Evolutionary conservation across 2,113 vertebrate genomes (phyloP).

Genomic region (Mesembrinibis cayennensis): DNA sequence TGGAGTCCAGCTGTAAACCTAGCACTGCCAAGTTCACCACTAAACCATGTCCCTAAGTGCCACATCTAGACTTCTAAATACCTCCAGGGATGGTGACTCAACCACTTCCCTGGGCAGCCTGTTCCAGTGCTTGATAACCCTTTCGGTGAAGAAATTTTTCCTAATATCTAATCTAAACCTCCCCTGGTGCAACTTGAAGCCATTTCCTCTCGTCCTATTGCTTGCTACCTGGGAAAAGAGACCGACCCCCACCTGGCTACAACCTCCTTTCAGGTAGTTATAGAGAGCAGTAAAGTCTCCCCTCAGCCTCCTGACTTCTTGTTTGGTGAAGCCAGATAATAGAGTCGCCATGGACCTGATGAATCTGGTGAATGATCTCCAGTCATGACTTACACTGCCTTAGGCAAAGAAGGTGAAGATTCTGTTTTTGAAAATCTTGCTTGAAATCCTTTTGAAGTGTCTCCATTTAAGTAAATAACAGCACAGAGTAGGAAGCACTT

Average conservation of each 20-base stretch:
- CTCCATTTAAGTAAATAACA: neutral
- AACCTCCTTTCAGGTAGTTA: neutral
- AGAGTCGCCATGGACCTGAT: neutral
- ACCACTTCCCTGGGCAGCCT: neutral
- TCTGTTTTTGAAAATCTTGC: neutral
- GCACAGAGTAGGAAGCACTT: neutral
- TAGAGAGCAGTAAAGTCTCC: neutral
- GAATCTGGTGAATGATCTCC: neutral
- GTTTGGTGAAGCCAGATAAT: neutral
- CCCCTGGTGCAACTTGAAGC: neutral
- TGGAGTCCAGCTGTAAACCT: neutral
- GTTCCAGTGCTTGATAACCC: neutral
- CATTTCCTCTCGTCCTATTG: fast-evolving
- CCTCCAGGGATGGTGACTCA: too few relatives aligned
- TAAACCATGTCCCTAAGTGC: neutral
- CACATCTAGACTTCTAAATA: neutral
- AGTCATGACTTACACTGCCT: neutral
- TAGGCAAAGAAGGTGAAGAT: neutral
- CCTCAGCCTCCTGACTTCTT: neutral
- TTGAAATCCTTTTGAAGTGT: neutral
- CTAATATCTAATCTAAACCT: neutral
- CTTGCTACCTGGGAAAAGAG: neutral
- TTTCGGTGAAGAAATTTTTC: neutral
- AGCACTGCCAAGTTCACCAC: neutral
- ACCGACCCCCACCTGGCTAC: fast-evolving